phyloP scores from a whole-genome alignment of 2,113 vertebrate genomes.

The Psittacus erithacus region DNA sequence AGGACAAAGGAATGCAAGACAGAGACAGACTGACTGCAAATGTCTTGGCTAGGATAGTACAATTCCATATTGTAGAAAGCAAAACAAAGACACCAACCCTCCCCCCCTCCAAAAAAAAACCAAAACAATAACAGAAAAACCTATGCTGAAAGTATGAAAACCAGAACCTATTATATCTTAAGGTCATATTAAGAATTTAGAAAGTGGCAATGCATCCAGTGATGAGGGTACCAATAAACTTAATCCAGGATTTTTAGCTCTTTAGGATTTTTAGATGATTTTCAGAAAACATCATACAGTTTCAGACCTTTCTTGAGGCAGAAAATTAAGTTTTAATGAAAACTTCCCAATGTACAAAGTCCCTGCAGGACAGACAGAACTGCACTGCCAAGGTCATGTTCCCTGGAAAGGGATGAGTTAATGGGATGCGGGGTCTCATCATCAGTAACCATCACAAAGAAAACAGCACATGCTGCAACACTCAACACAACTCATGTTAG shows the following conservation, averaged over 20 bases:
- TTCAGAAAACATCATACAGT: not conserved
- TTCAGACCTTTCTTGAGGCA: not conserved
- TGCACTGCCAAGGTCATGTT: not conserved
- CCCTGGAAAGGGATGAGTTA: not conserved
- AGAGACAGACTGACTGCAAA: not conserved
- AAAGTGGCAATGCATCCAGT: not conserved
- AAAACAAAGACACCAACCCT: not conserved
- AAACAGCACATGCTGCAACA: not conserved
- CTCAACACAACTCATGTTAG: not conserved
- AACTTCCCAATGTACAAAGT: not conserved
- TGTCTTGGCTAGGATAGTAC: not conserved
- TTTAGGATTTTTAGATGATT: not conserved
- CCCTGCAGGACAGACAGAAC: not conserved
- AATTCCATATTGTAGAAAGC: not conserved
- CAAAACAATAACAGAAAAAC: not conserved
- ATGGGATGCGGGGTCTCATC: not conserved
- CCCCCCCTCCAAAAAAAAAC: rapidly evolving
- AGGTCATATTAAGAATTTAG: not conserved
- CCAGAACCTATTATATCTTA: not conserved
- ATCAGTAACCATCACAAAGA: not conserved
- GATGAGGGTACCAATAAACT: not conserved
- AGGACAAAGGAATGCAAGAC: not conserved
- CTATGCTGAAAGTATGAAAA: not conserved
- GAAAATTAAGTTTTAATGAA: not conserved
- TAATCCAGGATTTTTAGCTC: not conserved